Conservation (phyloP, 2,113 vertebrate species). For the Phasianus colchicus region DNA sequence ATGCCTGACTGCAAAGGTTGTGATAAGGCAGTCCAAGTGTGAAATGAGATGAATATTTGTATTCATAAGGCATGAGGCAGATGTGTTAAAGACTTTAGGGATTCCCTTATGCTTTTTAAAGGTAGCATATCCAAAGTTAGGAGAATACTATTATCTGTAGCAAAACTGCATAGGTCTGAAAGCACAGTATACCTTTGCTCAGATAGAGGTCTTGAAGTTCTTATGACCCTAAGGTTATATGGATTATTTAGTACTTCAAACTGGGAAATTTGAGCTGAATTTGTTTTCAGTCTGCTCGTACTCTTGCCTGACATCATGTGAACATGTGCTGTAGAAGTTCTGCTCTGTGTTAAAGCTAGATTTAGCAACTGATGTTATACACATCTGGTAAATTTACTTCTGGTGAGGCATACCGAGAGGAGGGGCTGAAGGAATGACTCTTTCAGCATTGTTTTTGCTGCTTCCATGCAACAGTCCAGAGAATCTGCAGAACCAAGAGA, state of each 20-base stretch:
- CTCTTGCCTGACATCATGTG: neutral
- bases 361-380: neutral
- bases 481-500: conserved; percentile 62
- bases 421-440: conserved; percentile 37
- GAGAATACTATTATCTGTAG: neutral
- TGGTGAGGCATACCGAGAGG: conserved; percentile 55
- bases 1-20: neutral
- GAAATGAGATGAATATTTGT: neutral
- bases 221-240: neutral
- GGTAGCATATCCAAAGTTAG: neutral
- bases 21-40: neutral
- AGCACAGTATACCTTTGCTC: neutral
- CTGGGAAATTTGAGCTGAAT: neutral
- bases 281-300: neutral
- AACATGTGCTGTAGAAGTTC: neutral
- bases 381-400: conserved; percentile 2
- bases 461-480: conserved; percentile 67
- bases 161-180: neutral
- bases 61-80: neutral
- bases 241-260: neutral
- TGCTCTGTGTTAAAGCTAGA: neutral
- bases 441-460: conserved; percentile 25
- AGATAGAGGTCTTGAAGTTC: neutral
- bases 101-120: neutral
- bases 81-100: neutral